Evolutionary conservation across 1,140 invertebrate genomes (phyloP).

Genomic region (Drosophila insularis): DNA sequence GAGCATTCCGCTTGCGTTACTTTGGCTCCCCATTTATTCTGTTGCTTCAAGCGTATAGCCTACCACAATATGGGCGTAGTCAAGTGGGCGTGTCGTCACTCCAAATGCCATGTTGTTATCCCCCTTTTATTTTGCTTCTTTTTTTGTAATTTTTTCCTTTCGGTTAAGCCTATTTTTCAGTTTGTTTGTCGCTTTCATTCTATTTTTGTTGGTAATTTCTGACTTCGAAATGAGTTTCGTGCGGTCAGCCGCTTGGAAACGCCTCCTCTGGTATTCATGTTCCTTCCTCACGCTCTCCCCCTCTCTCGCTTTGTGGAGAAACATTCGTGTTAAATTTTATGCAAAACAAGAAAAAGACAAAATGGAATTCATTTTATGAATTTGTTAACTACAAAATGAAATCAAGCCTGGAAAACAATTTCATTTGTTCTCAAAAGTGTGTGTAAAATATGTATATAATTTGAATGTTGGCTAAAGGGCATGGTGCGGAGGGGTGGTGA

Average conservation of each 20-base stretch:
- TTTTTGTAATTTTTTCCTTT: not conserved
- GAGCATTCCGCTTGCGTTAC: not conserved
- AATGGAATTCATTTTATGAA: constrained; percentile 73
- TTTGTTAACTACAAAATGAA: constrained; percentile 73
- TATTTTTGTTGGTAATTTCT: constrained; percentile 46
- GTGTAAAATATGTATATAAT: constrained; percentile 25
- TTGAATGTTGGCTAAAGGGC: constrained; percentile 21
- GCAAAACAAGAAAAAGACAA: constrained; percentile 29
- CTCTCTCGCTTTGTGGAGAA: not conserved
- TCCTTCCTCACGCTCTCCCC: not conserved
- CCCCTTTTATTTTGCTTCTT: constrained; percentile 19
- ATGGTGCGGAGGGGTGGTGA: too few species aligned
- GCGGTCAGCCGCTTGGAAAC: constrained; percentile 66
- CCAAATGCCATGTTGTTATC: constrained; percentile 10
- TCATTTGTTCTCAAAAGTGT: constrained; percentile 34
- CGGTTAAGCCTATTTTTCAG: constrained; percentile 16
- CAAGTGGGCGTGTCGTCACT: constrained; percentile 9
- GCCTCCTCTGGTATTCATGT: constrained; percentile 5
- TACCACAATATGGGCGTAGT: not conserved
- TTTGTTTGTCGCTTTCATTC: constrained; percentile 11
- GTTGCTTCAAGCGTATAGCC: not conserved
- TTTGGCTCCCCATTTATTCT: not conserved
- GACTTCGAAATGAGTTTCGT: constrained; percentile 70
- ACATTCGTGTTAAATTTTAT: constrained; percentile 36
- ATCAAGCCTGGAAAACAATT: constrained; percentile 60